Evolutionary conservation across 2,888 invertebrate genomes (phyloP).

Genomic region (Parnassius mnemosyne): DNA sequence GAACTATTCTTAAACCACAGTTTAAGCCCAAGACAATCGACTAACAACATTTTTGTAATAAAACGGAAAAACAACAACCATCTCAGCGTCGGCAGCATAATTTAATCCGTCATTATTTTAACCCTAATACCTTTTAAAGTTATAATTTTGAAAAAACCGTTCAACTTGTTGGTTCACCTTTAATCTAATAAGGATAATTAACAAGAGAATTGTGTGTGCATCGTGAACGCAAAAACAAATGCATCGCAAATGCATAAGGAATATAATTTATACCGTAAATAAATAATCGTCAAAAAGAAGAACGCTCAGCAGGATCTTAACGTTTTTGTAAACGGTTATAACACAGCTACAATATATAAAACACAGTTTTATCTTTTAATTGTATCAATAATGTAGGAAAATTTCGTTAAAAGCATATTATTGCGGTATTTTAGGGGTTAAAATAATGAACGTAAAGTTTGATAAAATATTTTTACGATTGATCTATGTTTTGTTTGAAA

Average conservation of each 20-base stretch:
- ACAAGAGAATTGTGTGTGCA: neutral
- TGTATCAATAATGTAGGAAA: no score
- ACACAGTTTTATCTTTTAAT: neutral
- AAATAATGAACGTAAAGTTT: no score
- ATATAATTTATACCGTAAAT: no score
- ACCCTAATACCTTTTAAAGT: neutral
- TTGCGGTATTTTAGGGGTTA: no score
- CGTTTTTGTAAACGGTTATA: neutral
- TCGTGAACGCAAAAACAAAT: neutral
- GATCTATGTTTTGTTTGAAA: no score
- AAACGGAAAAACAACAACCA: neutral
- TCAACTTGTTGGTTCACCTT: slow-evolving; percentile 4
- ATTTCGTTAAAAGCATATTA: no score
- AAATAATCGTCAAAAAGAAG: no score
- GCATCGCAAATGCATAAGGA: neutral
- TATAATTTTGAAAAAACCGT: no score
- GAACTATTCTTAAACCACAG: no score
- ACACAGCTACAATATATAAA: neutral
- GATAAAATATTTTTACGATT: no score
- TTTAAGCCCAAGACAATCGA: no score
- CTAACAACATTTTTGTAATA: neutral
- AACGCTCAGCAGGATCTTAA: no score
- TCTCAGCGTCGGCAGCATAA: neutral
- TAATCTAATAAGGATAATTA: slow-evolving; percentile 3
- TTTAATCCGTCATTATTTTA: neutral